Evolutionary conservation across 2,113 vertebrate species (phyloP).

Genomic region (Pantherophis guttatus): DNA sequence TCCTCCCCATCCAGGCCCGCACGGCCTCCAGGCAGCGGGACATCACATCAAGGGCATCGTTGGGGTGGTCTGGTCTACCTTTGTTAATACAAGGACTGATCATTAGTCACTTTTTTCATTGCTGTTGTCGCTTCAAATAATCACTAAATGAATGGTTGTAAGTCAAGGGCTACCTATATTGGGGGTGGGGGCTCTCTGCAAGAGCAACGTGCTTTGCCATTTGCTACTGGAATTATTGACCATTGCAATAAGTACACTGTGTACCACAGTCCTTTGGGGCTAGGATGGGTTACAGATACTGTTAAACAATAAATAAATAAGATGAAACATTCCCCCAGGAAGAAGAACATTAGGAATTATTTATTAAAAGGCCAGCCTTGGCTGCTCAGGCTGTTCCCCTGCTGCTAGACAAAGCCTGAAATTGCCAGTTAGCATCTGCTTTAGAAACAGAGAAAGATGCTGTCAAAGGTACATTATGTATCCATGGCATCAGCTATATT

Average conservation of each 20-base stretch:
- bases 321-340: slow-evolving; percentile 9
- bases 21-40: no score
- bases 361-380: not conserved
- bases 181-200: not conserved
- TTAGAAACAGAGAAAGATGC: not conserved
- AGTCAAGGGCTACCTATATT: not conserved
- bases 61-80: no score
- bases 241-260: not conserved
- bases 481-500: not conserved
- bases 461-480: not conserved
- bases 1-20: no score
- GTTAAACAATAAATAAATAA: not conserved
- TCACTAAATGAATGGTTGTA: not conserved
- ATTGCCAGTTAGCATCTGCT: not conserved
- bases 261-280: not conserved
- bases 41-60: no score
- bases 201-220: not conserved
- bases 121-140: not conserved
- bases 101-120: not conserved
- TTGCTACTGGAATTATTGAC: not conserved
- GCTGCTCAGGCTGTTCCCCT: not conserved
- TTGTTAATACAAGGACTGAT: not conserved
- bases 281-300: not conserved
- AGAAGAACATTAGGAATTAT: not conserved
- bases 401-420: not conserved